phyloP scores from a whole-genome alignment of 2,888 invertebrate species.

The Eustalomyia histrio region DNA sequence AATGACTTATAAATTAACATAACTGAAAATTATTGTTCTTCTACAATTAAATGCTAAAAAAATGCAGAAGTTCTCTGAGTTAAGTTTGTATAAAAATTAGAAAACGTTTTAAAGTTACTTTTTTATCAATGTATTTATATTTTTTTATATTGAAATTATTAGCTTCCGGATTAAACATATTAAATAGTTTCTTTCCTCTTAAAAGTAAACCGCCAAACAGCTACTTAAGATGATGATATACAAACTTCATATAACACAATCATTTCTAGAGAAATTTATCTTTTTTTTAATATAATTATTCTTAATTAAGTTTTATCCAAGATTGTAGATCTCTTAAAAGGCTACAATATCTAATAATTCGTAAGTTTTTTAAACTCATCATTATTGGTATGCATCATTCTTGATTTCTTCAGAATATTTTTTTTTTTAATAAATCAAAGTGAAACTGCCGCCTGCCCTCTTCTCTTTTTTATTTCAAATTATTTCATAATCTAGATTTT shows the following conservation, averaged over 20 bases:
- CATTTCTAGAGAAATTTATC: conserved; percentile 28
- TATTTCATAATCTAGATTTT: conserved; percentile 11
- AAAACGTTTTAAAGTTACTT: too few relatives aligned
- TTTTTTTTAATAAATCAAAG: conserved; percentile 38
- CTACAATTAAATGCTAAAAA: too few relatives aligned
- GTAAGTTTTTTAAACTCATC: conserved; percentile 19
- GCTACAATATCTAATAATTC: conserved; percentile 5
- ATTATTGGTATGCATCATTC: background rate
- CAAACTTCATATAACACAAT: conserved; percentile 2
- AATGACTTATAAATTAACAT: too few relatives aligned
- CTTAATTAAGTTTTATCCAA: conserved; percentile 49
- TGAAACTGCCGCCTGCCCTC: conserved; percentile 23
- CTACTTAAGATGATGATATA: background rate
- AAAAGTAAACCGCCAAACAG: conserved; percentile 14
- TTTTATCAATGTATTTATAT: too few relatives aligned
- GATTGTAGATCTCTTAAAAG: conserved; percentile 32
- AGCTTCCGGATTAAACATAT: conserved; percentile 10
- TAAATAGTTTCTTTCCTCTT: background rate
- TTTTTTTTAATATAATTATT: conserved; percentile 39
- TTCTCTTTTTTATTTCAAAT: background rate
- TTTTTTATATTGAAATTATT: too few relatives aligned
- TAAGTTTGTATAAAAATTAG: too few relatives aligned
- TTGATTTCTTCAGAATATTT: background rate
- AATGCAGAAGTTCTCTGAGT: too few relatives aligned
- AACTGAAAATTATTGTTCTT: too few relatives aligned